These are phyloP conservation scores for Onychostruthus taczanowskii DNA, from an alignment of 2,113 vertebrate species.

Conservation along the genomic window DNA sequence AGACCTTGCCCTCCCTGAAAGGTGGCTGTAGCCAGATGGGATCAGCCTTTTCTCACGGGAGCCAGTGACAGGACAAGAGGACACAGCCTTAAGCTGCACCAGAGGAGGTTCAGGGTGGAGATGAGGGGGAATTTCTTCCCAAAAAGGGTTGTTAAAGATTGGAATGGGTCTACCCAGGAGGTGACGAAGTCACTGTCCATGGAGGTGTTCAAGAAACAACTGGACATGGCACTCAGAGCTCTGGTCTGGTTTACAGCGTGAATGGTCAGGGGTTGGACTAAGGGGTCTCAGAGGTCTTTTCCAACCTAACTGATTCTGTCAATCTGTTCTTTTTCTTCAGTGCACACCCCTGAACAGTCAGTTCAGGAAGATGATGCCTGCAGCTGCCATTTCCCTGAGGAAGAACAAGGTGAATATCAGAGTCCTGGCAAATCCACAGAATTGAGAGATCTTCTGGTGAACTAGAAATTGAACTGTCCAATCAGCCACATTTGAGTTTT, in stretches of 20 bases:
- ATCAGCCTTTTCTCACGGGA: background rate
- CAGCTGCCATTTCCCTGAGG: constrained; percentile 85
- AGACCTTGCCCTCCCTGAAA: background rate
- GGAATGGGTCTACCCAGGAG: background rate
- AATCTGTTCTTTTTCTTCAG: background rate
- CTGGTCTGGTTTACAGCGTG: background rate
- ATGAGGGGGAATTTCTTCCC: background rate
- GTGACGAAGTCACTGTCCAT: background rate
- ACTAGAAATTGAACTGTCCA: background rate
- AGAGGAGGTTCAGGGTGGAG: background rate
- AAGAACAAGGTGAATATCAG: constrained; percentile 82
- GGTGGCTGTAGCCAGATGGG: background rate
- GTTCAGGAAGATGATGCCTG: constrained; percentile 77
- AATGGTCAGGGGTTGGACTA: background rate
- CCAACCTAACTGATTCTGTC: background rate
- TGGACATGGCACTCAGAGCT: background rate
- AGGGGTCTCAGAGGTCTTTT: background rate
- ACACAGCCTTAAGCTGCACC: background rate
- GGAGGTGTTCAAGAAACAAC: background rate
- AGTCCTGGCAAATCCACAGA: background rate
- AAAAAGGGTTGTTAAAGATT: background rate
- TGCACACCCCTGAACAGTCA: constrained; percentile 27
- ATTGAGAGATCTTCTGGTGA: background rate
- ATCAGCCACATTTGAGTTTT: background rate
- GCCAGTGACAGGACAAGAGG: background rate